Conservation (phyloP, 2,113 vertebrate genomes). For the Chionodraco myersi region DNA sequence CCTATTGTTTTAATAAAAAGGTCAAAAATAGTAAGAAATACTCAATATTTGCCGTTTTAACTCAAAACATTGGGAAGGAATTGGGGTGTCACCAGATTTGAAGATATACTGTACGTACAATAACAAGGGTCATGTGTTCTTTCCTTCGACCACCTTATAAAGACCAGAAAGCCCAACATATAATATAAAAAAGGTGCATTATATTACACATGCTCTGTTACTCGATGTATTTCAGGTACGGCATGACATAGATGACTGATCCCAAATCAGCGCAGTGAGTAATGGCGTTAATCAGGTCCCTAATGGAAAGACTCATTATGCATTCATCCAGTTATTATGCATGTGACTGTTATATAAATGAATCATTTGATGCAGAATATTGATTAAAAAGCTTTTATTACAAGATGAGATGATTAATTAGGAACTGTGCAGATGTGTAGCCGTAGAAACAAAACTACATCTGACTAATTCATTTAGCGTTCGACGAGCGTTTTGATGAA, state of each 20-base stretch:
- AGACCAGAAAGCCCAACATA: no score
- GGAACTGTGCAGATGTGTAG: constrained; percentile 21
- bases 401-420: constrained; percentile 28
- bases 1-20: no score
- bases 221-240: no score
- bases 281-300: background rate
- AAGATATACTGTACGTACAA: no score
- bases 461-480: constrained; percentile 11
- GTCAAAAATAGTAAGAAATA: no score
- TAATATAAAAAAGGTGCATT: background rate
- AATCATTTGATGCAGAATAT: constrained; percentile 34
- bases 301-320: background rate
- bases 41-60: background rate
- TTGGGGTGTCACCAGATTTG: no score
- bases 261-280: background rate
- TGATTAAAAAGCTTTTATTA: constrained; percentile 28
- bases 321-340: constrained; percentile 20
- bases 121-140: no score
- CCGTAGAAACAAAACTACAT: constrained; percentile 9
- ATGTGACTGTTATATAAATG: constrained; percentile 22
- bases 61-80: background rate
- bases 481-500: constrained; percentile 5
- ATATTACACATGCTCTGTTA: no score
- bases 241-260: background rate
- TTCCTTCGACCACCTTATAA: no score